Evolutionary conservation across 1,140 invertebrate species (phyloP).

Genomic region (Acromyrmex echinatior): DNA sequence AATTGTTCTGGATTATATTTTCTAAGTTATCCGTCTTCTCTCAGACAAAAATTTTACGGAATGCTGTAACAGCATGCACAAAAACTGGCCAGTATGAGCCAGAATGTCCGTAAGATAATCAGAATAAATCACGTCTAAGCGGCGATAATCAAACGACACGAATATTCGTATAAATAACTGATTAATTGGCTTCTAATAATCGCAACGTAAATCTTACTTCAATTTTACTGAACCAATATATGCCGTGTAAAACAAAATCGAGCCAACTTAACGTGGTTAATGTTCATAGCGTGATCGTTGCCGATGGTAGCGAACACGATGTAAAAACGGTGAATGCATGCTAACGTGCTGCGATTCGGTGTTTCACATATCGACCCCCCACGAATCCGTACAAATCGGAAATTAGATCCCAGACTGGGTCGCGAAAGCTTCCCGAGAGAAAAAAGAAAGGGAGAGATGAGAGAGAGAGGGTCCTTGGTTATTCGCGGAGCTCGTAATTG

Average conservation of each 20-base stretch:
- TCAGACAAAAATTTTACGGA: background rate
- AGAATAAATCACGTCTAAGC: conserved; percentile 5
- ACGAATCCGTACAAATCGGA: conserved; percentile 78
- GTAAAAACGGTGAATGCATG: conserved; percentile 56
- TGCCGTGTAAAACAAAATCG: background rate
- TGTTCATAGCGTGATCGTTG: conserved; percentile 64
- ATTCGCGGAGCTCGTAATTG: conserved; percentile 77
- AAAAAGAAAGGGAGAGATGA: background rate
- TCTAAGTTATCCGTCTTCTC: background rate
- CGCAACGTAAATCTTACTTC: background rate
- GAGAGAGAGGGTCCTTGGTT: conserved; percentile 64
- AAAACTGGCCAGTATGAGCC: background rate
- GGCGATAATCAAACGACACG: background rate
- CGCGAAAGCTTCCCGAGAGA: conserved; percentile 1
- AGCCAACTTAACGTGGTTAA: conserved; percentile 28
- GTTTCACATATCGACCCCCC: conserved; percentile 76
- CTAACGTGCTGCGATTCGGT: conserved; percentile 66
- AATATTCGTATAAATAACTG: background rate
- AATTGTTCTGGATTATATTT: conserved; percentile 13
- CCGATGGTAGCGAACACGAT: conserved; percentile 63
- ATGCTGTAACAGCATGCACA: background rate
- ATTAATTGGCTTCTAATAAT: conserved; percentile 18
- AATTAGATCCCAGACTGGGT: conserved; percentile 70
- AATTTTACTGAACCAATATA: conserved; percentile 12
- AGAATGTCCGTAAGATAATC: background rate